Base-by-base conservation (phyloP, 2,888 invertebrate genomes). In the Oscheius sp. region DNA sequence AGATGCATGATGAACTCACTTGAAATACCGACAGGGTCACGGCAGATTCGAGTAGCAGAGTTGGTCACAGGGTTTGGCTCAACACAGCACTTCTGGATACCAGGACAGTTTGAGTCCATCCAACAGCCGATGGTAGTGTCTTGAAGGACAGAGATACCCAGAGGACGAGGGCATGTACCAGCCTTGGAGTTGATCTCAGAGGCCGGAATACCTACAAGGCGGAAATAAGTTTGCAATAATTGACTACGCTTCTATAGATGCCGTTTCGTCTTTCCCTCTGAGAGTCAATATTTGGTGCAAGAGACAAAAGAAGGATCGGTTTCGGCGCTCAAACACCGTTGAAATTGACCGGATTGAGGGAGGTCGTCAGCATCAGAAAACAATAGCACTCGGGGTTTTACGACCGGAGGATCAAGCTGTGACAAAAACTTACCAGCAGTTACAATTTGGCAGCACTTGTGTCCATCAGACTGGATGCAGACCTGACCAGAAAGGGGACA, bases 11-110 rank as follows among this genome's bases (percentile, higher is more conserved):
- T 9, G 37, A 29, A 75, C 84, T 79, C 73, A 87, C 86, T 82
- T 51, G 80, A 76, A 60, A 87, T 84, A 70, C 88, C 88, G 35
- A 85, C 79, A 2, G 88, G 88, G 60, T 88, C 88, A 10, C 88
- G 76, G 74, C 88, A 88, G 63, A 88, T 87, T 74, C 88, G 74
- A 0, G 85, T 85, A 29, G 88, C 85, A 4, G 85, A 84, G 73
- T 85, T 81, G 62, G 86, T 86, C 10, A 85, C 85, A 9, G 88
- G 86, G 63, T 88, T 88, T 37, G 88, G 87, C 74, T 88, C 88
- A n/a, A 88, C 83, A 60, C 88, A 88, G 71, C 88, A 88, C 73
- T 88, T 88, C 78, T 88, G 88, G 63, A 88, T 86, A 35, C 88
- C 88, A 5, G 88, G 88, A 55, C 88, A 88, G 75, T 84, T 84